Evolutionary conservation across 2,888 invertebrate species (phyloP).

Genomic region (Barypeithes pellucidus): DNA sequence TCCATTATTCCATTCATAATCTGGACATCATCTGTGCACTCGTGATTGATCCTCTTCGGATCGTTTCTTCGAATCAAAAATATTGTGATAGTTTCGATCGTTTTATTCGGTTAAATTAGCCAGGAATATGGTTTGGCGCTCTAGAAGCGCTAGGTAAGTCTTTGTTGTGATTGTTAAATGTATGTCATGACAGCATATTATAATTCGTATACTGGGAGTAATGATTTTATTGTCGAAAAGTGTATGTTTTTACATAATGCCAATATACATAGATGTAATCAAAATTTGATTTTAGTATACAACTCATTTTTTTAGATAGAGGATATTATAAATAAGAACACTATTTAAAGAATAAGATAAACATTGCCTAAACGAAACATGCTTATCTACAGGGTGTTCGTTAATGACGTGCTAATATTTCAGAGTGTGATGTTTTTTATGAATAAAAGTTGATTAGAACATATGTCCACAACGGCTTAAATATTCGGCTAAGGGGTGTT

Average conservation of each 20-base stretch:
- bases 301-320: too few species aligned
- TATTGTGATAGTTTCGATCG: constrained; percentile 23
- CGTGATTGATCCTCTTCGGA: background rate
- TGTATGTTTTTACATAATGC: background rate
- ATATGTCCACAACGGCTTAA: too few species aligned
- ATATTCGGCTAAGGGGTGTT: too few species aligned
- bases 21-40: constrained; percentile 22
- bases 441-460: too few species aligned
- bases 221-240: constrained; percentile 8
- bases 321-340: too few species aligned
- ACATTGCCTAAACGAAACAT: too few species aligned
- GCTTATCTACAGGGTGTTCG: too few species aligned
- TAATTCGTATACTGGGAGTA: background rate
- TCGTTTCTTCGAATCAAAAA: constrained; percentile 19
- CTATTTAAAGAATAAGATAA: too few species aligned
- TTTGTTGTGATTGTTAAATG: constrained; percentile 49
- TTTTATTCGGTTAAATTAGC: background rate
- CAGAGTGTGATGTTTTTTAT: too few species aligned
- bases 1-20: constrained; percentile 47
- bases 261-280: too few species aligned
- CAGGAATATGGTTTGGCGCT: constrained; percentile 49
- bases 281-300: too few species aligned
- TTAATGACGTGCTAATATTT: too few species aligned
- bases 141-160: constrained; percentile 44
- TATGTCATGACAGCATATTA: constrained; percentile 41